Percentiles rank a stretch among this genome's conserved stretches.
Evolutionary conservation across 92 coral and sea anemone species (phyloP).

Genomic region (Phymanthus crucifer): DNA sequence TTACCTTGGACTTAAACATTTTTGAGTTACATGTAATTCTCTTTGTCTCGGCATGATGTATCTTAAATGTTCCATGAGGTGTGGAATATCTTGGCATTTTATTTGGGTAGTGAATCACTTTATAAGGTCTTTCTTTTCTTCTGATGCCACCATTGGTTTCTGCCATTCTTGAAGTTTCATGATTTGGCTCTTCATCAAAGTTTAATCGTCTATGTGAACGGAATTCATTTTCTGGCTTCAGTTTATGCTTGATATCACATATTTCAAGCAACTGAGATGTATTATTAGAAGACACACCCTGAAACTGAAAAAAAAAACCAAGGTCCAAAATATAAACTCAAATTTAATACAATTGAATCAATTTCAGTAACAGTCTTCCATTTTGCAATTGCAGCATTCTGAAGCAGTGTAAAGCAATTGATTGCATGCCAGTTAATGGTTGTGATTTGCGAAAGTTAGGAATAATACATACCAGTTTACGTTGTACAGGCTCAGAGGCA

Average conservation of each 20-base stretch:
- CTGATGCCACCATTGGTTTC: not conserved
- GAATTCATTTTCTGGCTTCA: not conserved
- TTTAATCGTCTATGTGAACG: not conserved
- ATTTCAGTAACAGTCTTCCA: not conserved
- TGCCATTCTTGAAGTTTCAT: not conserved
- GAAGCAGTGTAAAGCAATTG: no score
- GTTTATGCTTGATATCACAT: not conserved
- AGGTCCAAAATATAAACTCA: no score
- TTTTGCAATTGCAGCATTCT: no score
- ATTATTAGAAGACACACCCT: not conserved
- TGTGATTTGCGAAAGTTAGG: no score
- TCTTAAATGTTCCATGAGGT: not conserved
- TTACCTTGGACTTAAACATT: constrained; percentile 8
- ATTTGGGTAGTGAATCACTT: not conserved
- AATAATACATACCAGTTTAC: constrained; percentile 12
- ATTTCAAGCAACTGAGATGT: not conserved
- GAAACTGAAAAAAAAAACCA: not conserved
- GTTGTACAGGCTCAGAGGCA: constrained; percentile 8
- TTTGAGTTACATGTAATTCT: not conserved
- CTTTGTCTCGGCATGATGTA: not conserved
- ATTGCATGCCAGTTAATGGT: no score
- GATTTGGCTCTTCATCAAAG: not conserved
- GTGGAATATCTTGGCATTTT: not conserved
- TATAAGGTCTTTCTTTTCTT: not conserved
- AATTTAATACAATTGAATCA: no score